Percentiles rank a stretch among this genome's conserved stretches.
Conservation (phyloP, 2,888 invertebrate genomes). For the Apodemia duryi region DNA sequence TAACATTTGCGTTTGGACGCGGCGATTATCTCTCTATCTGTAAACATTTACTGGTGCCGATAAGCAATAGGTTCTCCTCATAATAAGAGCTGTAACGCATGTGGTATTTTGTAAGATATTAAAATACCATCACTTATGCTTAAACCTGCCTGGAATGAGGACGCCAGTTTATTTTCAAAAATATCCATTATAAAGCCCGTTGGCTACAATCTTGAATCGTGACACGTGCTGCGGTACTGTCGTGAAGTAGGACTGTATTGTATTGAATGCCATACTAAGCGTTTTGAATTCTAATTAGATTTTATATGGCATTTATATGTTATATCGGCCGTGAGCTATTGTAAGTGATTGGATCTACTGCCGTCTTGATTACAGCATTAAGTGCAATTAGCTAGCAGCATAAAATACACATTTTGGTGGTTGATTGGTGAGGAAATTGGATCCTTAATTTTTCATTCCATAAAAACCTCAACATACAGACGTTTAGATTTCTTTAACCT, state of each 20-base stretch:
- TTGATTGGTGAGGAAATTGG: too few relatives aligned
- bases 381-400: background rate
- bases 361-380: background rate
- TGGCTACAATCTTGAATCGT: constrained; percentile 39
- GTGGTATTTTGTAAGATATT: too few relatives aligned
- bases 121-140: too few relatives aligned
- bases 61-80: too few relatives aligned
- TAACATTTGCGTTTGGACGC: too few relatives aligned
- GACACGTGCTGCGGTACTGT: constrained; percentile 49
- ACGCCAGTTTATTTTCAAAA: constrained; percentile 1
- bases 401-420: background rate
- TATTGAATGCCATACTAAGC: constrained; percentile 45
- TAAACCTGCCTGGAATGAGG: background rate
- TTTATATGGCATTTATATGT: constrained; percentile 40
- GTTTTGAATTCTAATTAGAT: constrained; percentile 60
- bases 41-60: too few relatives aligned
- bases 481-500: too few relatives aligned
- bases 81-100: too few relatives aligned
- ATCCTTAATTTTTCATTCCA: too few relatives aligned
- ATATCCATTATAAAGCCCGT: constrained; percentile 24
- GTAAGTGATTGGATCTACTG: constrained; percentile 8
- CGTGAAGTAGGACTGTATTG: constrained; percentile 27
- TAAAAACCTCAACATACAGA: too few relatives aligned
- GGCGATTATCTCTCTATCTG: too few relatives aligned
- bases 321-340: constrained; percentile 21